These are phyloP conservation scores for Patella depressa DNA, from an alignment of 2,888 invertebrate species.

Conservation along the genomic window DNA sequence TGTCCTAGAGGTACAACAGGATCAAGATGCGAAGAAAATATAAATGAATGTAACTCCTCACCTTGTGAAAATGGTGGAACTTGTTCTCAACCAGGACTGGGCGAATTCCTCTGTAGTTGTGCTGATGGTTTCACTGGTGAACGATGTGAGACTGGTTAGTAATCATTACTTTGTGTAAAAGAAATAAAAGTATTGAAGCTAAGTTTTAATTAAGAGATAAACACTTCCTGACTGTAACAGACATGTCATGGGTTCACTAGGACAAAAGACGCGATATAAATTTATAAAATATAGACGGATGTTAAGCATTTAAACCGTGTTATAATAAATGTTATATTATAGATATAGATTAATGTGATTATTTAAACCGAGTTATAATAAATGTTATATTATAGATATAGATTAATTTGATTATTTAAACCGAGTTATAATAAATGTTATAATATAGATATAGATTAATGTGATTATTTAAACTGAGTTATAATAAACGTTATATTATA, in stretches of 20 bases:
- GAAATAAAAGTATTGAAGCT: no score
- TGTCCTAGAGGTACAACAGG: slow-evolving; percentile 40
- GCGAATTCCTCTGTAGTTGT: slow-evolving; percentile 34
- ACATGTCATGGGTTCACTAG: no score
- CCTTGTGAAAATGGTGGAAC: slow-evolving; percentile 75
- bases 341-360: slow-evolving; percentile 33
- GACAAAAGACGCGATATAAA: no score
- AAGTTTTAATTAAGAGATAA: no score
- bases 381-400: slow-evolving; percentile 59
- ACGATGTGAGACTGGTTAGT: slow-evolving; percentile 30
- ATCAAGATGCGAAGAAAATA: slow-evolving; percentile 82
- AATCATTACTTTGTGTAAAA: not conserved
- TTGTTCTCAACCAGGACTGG: slow-evolving; percentile 73
- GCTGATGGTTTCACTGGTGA: slow-evolving; percentile 26
- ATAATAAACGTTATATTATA: slow-evolving; percentile 76
- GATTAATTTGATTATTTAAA: slow-evolving; percentile 13
- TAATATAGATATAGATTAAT: slow-evolving; percentile 34
- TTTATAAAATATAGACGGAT: slow-evolving; percentile 28
- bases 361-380: slow-evolving; percentile 82
- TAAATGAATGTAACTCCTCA: slow-evolving; percentile 92
- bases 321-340: slow-evolving; percentile 75
- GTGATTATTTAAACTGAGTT: slow-evolving; percentile 76
- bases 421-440: slow-evolving; percentile 91
- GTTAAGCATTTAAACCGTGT: slow-evolving; percentile 72
- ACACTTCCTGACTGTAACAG: no score